Evolutionary conservation across 1,140 invertebrate genomes (phyloP), one percentile per base, ranked within the genome.

Genomic region (Drosophila lacertosa): DNA sequence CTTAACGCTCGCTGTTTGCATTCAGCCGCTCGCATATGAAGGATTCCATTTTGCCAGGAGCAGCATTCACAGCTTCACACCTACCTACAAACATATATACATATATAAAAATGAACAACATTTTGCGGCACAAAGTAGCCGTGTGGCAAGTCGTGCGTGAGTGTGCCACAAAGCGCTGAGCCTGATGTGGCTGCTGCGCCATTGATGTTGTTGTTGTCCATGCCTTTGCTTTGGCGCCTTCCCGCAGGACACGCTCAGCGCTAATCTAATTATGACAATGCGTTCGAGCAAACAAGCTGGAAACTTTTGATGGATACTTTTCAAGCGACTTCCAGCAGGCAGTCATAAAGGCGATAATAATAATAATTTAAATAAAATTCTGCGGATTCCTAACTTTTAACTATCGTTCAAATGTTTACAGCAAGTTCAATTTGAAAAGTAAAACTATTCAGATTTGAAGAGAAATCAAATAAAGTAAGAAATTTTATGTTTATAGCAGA

Each of bases 191-290:
- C 32, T 45, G 40, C 53, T 45, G 33, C 26, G 16, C n/a, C 9
- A 4, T 13, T 29, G 16, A 44, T n/a, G n/a, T n/a, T n/a, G n/a
- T n/a, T n/a, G n/a, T n/a, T n/a, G n/a, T n/a, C n/a, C n/a, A n/a
- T n/a, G n/a, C n/a, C n/a, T n/a, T n/a, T n/a, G n/a, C n/a, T n/a
- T n/a, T n/a, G n/a, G n/a, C n/a, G n/a, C 44, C 13, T 20, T 9
- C 40, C 42, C 26, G n/a, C 37, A 47, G 73, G 44, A 71, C 60
- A 9, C 9, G 45, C 22, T 44, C 45, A 40, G 59, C 58, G 53
- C 37, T 83, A 80, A 83, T 83, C 55, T 73, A 79, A 83, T 84
- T 84, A 84, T 68, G 66, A 16, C 58, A 63, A 54, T 68, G 58
- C 35, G 13, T 50, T 50, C 26, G 24, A 39, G 32, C 15, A 51